phyloP scores from a whole-genome alignment of 2,797 vertebrate genomes.

The Discoglossus pictus region DNA sequence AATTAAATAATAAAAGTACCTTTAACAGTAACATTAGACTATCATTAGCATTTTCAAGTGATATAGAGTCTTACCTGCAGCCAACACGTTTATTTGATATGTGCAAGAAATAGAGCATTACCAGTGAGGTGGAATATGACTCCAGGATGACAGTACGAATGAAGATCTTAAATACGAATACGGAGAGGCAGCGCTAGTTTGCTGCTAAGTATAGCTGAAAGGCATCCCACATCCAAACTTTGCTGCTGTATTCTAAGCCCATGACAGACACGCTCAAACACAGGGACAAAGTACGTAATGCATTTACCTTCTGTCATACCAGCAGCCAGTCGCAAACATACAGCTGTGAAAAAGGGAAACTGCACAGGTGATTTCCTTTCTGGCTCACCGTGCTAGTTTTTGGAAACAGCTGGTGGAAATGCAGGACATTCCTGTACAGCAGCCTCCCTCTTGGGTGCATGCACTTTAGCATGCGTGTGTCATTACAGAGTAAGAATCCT shows the following conservation, averaged over 20 bases:
- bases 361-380: conserved; percentile 37
- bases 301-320: conserved; percentile 15
- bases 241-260: conserved; percentile 12
- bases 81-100: conserved; percentile 16
- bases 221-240: conserved; percentile 32
- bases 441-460: conserved; percentile 14
- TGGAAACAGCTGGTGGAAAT: conserved; percentile 33
- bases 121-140: conserved; percentile 40
- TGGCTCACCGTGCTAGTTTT: neutral
- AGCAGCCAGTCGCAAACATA: neutral
- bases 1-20: too few relatives aligned
- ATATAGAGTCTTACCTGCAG: conserved; percentile 34
- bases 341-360: neutral
- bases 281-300: neutral
- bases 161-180: conserved; percentile 45
- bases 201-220: conserved; percentile 45
- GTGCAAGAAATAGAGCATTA: conserved; percentile 32
- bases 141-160: conserved; percentile 26
- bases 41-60: neutral
- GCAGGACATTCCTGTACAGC: conserved; percentile 38
- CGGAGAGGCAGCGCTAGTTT: conserved; percentile 14
- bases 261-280: conserved; percentile 18
- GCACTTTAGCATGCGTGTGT: conserved; percentile 7
- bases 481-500: conserved; percentile 24
- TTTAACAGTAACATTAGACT: too few relatives aligned